Percentiles rank a stretch among this genome's conserved stretches.
Evolutionary conservation across 37 sponge, comb jelly and placozoan genomes (phyloP).

Genomic region (Aphrocallistes beatrix): DNA sequence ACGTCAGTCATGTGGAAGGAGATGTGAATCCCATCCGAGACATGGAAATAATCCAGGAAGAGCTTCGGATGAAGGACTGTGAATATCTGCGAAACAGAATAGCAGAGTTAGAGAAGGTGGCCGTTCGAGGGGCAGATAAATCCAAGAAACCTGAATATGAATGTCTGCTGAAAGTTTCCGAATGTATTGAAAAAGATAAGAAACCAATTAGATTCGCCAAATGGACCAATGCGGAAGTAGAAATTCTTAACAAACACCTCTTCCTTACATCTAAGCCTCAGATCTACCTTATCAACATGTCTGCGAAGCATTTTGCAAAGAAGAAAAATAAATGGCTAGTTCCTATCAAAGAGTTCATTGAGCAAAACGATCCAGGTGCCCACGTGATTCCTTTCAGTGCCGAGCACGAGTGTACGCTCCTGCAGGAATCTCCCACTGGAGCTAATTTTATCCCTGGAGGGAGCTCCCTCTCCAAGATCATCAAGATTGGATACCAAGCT

Average conservation of each 20-base stretch:
- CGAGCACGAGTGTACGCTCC: slow-evolving; percentile 42
- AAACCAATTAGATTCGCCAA: slow-evolving; percentile 51
- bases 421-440: background rate
- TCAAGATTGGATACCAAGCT: slow-evolving; percentile 74
- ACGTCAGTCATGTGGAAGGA: slow-evolving; percentile 94
- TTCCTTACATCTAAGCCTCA: slow-evolving; percentile 84
- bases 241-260: slow-evolving; percentile 86
- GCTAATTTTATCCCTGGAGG: slow-evolving; percentile 18
- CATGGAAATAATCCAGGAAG: slow-evolving; percentile 80
- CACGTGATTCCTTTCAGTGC: slow-evolving; percentile 86
- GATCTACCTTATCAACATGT: slow-evolving; percentile 89
- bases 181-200: slow-evolving; percentile 38
- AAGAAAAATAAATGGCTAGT: slow-evolving; percentile 95
- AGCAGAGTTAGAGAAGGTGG: slow-evolving; percentile 48
- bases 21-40: slow-evolving; percentile 90
- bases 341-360: slow-evolving; percentile 89
- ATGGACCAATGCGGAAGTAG: slow-evolving; percentile 63
- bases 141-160: slow-evolving; percentile 68
- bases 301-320: slow-evolving; percentile 75
- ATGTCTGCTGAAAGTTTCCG: slow-evolving; percentile 30
- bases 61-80: slow-evolving; percentile 59
- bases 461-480: slow-evolving; percentile 72
- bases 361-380: slow-evolving; percentile 61
- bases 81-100: slow-evolving; percentile 22
- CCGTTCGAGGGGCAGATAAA: slow-evolving; percentile 71